Percentiles rank a stretch among this genome's conserved stretches.
Evolutionary conservation across 1,140 invertebrate species (phyloP).

Genomic region (Pseudachorutes palmiensis): DNA sequence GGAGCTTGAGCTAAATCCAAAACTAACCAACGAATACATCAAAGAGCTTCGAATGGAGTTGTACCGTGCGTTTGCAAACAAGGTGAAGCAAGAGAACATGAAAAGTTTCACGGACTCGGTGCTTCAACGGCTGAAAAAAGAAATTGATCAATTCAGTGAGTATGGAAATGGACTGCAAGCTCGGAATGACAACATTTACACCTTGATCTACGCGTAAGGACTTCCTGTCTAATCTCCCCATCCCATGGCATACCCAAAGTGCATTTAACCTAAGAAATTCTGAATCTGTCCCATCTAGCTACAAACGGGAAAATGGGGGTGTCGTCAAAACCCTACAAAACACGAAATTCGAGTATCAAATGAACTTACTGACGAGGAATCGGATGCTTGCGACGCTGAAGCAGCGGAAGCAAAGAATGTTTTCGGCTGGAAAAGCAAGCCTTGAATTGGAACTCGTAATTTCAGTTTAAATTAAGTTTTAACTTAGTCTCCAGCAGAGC

Average conservation of each 20-base stretch:
- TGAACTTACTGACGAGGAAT: background rate
- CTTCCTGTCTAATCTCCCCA: too few relatives aligned
- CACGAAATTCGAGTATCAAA: background rate
- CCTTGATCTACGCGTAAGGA: background rate
- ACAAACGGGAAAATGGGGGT: background rate
- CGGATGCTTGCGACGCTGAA: background rate
- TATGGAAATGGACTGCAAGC: background rate
- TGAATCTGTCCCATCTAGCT: background rate
- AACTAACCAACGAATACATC: background rate
- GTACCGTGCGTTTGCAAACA: background rate
- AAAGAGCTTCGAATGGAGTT: background rate
- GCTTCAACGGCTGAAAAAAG: background rate
- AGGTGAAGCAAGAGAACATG: background rate
- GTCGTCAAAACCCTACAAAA: background rate
- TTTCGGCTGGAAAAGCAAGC: background rate
- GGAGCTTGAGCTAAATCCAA: background rate
- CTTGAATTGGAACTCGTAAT: background rate
- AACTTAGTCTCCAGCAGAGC: background rate
- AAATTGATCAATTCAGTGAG: background rate
- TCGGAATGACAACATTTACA: background rate
- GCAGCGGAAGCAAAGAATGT: background rate
- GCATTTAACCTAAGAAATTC: too few relatives aligned
- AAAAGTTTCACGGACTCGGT: background rate
- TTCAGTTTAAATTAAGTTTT: background rate
- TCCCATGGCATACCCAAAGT: too few relatives aligned